A percentile compares a stretch with the other conserved stretches of the same genome.
phyloP scores from a whole-genome alignment of 1,140 invertebrate species.

The Drosophila leontia region DNA sequence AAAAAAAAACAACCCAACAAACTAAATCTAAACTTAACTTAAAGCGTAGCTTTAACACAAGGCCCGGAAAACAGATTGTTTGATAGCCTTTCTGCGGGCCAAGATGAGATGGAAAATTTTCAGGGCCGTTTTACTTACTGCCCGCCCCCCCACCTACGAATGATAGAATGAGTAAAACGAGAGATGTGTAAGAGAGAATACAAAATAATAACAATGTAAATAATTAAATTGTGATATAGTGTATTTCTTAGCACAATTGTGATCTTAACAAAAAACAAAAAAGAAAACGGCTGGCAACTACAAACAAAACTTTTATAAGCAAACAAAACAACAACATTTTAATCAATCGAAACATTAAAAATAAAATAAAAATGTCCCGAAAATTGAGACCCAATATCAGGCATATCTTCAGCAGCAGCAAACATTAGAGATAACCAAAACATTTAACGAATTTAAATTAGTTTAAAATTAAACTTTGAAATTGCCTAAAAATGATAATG shows the following conservation, averaged over 20 bases:
- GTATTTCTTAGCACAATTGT: constrained; percentile 83
- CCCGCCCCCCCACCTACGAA: constrained; percentile 65
- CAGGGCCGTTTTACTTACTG: constrained; percentile 53
- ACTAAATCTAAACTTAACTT: constrained; percentile 50
- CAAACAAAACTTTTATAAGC: constrained; percentile 68
- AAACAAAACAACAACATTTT: constrained; percentile 42
- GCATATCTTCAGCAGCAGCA: constrained; percentile 60
- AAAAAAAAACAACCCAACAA: constrained; percentile 20
- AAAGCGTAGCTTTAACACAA: constrained; percentile 74
- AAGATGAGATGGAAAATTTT: constrained; percentile 25
- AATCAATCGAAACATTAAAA: constrained; percentile 36
- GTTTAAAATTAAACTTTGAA: constrained; percentile 50
- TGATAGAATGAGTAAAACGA: constrained; percentile 8
- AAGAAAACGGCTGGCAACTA: constrained; percentile 74
- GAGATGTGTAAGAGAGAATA: constrained; percentile 52
- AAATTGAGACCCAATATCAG: constrained; percentile 47
- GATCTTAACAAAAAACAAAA: constrained; percentile 62
- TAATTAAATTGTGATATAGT: constrained; percentile 82
- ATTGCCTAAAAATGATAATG: constrained; percentile 20
- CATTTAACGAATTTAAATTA: constrained; percentile 77
- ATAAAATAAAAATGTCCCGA: constrained; percentile 25
- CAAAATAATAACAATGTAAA: constrained; percentile 79
- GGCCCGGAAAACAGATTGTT: constrained; percentile 16
- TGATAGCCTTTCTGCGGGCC: constrained; percentile 12
- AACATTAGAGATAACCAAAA: constrained; percentile 32